phyloP scores from a whole-genome alignment of 2,888 invertebrate genomes.

The Cyclophora punctaria region DNA sequence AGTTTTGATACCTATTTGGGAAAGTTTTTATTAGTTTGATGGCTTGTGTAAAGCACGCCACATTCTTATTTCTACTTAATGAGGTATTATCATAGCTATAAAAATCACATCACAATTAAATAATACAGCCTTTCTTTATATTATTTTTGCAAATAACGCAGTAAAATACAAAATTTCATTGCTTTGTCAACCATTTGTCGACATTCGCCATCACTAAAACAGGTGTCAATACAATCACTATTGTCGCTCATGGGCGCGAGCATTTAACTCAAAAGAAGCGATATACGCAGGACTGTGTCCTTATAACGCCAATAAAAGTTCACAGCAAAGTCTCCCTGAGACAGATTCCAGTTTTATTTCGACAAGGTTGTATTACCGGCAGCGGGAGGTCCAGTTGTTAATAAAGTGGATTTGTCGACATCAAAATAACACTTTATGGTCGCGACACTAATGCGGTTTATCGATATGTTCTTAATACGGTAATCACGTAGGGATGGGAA shows the following conservation, averaged over 20 bases:
- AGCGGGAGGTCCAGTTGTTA: slow-evolving; percentile 64
- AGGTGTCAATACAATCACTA: slow-evolving; percentile 67
- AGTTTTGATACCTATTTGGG: no score
- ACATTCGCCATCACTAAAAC: slow-evolving; percentile 39
- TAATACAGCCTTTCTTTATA: no score
- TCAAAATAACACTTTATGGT: slow-evolving; percentile 68
- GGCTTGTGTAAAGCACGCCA: no score
- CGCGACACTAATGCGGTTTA: slow-evolving; percentile 58
- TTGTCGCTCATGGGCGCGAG: slow-evolving; percentile 58
- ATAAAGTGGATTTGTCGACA: slow-evolving; percentile 73
- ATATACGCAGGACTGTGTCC: slow-evolving; percentile 55
- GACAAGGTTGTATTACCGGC: slow-evolving; percentile 53
- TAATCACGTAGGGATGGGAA: slow-evolving; percentile 28
- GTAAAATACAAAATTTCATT: no score
- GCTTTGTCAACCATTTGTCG: neutral
- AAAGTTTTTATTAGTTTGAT: no score
- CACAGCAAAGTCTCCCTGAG: slow-evolving; percentile 31
- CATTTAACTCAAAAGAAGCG: slow-evolving; percentile 69
- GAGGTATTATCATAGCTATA: no score
- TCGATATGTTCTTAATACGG: slow-evolving; percentile 42
- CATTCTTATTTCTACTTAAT: no score
- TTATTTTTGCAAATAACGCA: no score
- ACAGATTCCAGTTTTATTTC: slow-evolving; percentile 29
- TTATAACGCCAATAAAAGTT: slow-evolving; percentile 44
- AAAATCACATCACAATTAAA: no score